Conservation (phyloP, 2,113 vertebrate species). For the Serilophus lunatus region DNA sequence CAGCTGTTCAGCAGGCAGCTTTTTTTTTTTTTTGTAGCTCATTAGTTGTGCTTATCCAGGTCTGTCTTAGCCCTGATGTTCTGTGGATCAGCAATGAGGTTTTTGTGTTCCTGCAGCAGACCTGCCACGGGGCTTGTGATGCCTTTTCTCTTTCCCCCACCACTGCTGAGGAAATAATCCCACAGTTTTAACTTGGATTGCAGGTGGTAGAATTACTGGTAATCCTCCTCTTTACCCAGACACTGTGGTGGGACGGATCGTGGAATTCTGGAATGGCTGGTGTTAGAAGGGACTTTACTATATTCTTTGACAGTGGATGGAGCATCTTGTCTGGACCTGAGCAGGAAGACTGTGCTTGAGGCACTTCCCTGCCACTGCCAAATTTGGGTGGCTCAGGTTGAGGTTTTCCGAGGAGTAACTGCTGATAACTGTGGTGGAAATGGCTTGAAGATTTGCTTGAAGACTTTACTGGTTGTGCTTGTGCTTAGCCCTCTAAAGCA, state of each 20-base stretch:
- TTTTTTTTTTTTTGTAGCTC: background rate
- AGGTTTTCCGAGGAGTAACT: background rate
- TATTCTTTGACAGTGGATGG: background rate
- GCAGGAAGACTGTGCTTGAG: background rate
- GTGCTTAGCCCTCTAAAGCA: background rate
- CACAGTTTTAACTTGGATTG: background rate
- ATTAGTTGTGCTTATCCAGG: background rate
- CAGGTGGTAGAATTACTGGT: background rate
- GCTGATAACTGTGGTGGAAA: background rate
- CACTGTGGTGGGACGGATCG: background rate
- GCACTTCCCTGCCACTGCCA: background rate
- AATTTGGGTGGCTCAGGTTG: background rate
- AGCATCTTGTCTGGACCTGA: background rate
- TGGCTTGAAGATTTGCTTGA: background rate
- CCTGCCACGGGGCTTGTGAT: background rate
- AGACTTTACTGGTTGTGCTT: background rate
- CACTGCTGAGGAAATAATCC: background rate
- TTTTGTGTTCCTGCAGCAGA: background rate
- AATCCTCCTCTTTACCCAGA: background rate
- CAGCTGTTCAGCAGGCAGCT: background rate
- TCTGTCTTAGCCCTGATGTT: background rate
- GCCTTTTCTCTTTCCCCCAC: background rate
- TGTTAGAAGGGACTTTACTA: no score
- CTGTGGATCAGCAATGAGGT: background rate
- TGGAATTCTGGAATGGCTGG: no score